These are phyloP conservation scores for Drosophila mimica DNA, from an alignment of 2,888 invertebrate species.

Conservation along the genomic window DNA sequence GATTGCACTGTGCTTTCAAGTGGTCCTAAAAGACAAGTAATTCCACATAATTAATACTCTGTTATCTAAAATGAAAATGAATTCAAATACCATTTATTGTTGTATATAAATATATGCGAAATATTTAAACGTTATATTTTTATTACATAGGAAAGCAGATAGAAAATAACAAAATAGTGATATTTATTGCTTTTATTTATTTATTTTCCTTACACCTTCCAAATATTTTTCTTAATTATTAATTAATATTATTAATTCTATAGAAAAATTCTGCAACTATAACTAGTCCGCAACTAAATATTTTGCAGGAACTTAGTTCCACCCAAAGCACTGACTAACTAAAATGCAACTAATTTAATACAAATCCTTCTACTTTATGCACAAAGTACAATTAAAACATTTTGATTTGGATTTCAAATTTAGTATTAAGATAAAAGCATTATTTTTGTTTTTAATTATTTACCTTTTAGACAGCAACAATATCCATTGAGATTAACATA, in stretches of 20 bases:
- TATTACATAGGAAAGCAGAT: background rate
- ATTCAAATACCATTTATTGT: background rate
- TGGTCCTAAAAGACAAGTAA: background rate
- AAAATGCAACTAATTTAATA: slow-evolving; percentile 61
- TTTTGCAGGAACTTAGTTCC: slow-evolving; percentile 24
- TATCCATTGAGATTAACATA: background rate
- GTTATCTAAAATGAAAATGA: background rate
- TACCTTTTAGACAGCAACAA: background rate
- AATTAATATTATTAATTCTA: background rate
- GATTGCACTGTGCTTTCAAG: background rate
- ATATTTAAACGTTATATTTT: background rate
- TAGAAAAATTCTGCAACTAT: background rate
- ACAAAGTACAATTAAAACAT: slow-evolving; percentile 66
- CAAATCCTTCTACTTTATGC: slow-evolving; percentile 49
- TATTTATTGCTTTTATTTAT: background rate
- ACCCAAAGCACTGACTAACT: slow-evolving; percentile 24
- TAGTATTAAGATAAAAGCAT: slow-evolving; percentile 17
- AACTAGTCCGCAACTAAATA: background rate
- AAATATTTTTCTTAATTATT: no score
- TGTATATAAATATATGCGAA: background rate
- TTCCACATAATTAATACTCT: background rate
- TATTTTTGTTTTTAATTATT: slow-evolving; percentile 1
- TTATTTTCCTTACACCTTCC: background rate
- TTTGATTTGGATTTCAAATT: slow-evolving; percentile 5
- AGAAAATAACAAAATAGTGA: background rate